Evolutionary conservation across 2,113 vertebrate species (phyloP).

Genomic region (Machaerirhynchus nigripectus): DNA sequence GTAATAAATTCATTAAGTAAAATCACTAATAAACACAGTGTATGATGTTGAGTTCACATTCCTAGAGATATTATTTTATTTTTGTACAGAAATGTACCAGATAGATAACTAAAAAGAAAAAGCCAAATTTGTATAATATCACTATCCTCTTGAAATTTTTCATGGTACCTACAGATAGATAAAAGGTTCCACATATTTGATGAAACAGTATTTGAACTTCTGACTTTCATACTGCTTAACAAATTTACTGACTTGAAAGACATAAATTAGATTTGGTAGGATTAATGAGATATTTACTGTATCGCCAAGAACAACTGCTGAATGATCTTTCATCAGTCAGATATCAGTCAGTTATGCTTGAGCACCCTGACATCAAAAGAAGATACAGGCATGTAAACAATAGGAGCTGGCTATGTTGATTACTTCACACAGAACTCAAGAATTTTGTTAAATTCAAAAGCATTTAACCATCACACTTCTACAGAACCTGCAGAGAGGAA

Average conservation of each 20-base stretch:
- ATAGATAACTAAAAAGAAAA: constrained; percentile 32
- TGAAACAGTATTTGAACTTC: constrained; percentile 31
- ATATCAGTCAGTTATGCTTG: not conserved
- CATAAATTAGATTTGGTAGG: constrained; percentile 46
- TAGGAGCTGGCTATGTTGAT: constrained; percentile 39
- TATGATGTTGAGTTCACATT: constrained; percentile 62
- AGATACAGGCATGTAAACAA: constrained; percentile 54
- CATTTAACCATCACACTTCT: constrained; percentile 27
- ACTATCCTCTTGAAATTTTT: constrained; percentile 23
- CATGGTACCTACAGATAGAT: constrained; percentile 34
- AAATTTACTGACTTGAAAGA: constrained; percentile 44
- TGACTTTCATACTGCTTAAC: constrained; percentile 20
- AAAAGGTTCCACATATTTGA: constrained; percentile 45
- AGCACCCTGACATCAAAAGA: not conserved
- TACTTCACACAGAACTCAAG: constrained; percentile 45
- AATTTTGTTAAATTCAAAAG: constrained; percentile 32
- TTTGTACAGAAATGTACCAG: constrained; percentile 59
- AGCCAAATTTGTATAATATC: constrained; percentile 25
- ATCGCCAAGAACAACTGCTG: not conserved
- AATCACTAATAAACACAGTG: constrained; percentile 23
- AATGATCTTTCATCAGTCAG: not conserved
- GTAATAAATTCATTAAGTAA: constrained; percentile 44
- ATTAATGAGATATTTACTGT: constrained; percentile 14
- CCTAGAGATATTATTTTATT: constrained; percentile 59
- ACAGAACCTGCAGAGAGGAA: constrained; percentile 52